phyloP scores from a whole-genome alignment of 2,888 invertebrate species.

The Serripes groenlandicus region DNA sequence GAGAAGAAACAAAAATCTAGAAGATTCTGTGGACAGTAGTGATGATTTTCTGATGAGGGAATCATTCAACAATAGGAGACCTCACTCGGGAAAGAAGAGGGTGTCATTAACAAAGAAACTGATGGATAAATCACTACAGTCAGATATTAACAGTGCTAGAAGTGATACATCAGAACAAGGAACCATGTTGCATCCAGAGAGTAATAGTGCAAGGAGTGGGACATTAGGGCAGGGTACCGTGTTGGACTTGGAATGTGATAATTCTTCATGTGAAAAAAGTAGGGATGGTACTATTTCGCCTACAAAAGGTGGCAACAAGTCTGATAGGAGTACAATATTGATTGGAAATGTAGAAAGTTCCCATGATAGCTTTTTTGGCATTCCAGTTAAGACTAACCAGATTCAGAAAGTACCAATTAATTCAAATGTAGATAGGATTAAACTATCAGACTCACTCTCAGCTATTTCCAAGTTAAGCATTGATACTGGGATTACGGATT shows the following conservation, averaged over 20 bases:
- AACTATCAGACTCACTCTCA: neutral
- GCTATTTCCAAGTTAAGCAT: neutral
- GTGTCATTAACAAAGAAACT: conserved; percentile 46
- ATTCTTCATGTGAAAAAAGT: too few species aligned
- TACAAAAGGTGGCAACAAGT: neutral
- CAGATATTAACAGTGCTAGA: conserved; percentile 10
- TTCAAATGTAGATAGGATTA: too few species aligned
- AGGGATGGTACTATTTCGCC: too few species aligned
- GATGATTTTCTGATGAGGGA: conserved; percentile 58
- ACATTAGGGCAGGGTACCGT: too few species aligned
- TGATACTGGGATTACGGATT: neutral
- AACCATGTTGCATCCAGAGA: too few species aligned
- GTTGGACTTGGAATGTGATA: too few species aligned
- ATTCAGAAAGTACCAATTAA: neutral
- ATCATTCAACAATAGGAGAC: conserved; percentile 59
- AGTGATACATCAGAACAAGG: neutral
- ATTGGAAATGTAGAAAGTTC: conserved; percentile 40
- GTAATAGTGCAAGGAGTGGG: too few species aligned
- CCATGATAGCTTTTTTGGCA: conserved; percentile 60
- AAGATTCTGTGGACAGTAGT: neutral
- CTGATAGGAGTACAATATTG: conserved; percentile 1
- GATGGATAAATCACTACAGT: conserved; percentile 18
- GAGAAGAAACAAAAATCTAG: neutral
- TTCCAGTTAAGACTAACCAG: neutral
- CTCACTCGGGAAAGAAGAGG: conserved; percentile 57